Evolutionary conservation across 2,797 vertebrate genomes (phyloP), one percentile per base, ranked within the genome.

Genomic region (Caiman crocodilus): DNA sequence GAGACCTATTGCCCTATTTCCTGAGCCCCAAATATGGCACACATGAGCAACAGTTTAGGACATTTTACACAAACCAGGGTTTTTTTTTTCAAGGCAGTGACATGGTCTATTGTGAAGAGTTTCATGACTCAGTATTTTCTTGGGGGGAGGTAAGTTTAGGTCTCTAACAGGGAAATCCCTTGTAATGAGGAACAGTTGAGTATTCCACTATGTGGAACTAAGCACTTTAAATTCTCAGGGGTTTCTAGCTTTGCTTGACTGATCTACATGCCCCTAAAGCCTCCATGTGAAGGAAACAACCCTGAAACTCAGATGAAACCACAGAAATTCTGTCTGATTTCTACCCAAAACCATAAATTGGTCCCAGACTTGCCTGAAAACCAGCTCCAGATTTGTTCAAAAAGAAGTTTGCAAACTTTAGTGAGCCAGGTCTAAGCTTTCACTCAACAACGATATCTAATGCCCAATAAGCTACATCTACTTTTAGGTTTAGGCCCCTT

Each of bases 301-400:
- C 89, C 57, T 79, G 87, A 92, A 91, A 93, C 81, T 76, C 81
- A 2, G 50, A 64, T n/a, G 2, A 89, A 78, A 56, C 76, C 91
- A 86, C 94, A 96, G 85, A 94, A 94, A 95, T 94, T 95, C 75
- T 76, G 56, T 91, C 86, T 93, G 84, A 75, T 95, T 95, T 94
- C 65, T 90, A 86, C 93, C 84, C 60, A 84, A 92, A 96, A 87
- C 85, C 85, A 82, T 91, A 90, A 93, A 94, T 76, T 95, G 90
- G 60, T 88, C 79, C 89, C 88, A 93, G 59, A 90, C 85, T 86
- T 73, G 60, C 80, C 80, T 32, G 82, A 79, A 90, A 92, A 15
- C 74, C 60, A 69, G 61, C 74, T 79, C 79, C 26, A 65, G 82
- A 35, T 30, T 83, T 82, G 75, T 32, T 73, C 73, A 87, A 65